phyloP scores from a whole-genome alignment of 2,797 vertebrate genomes.

The Apogon talboti region DNA sequence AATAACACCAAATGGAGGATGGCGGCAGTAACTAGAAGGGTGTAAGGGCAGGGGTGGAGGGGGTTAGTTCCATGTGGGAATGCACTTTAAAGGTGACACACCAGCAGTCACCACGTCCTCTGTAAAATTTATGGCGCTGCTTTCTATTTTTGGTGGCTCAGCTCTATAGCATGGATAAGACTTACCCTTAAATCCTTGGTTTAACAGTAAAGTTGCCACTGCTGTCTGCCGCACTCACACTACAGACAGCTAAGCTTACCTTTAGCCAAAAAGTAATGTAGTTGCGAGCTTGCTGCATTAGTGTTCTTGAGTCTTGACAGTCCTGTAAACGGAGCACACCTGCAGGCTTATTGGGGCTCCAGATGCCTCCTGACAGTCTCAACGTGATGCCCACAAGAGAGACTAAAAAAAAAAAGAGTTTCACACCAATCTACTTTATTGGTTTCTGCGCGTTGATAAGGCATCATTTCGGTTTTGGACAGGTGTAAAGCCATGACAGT shows the following conservation, averaged over 20 bases:
- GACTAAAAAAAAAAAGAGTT: neutral
- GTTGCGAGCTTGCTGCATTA: neutral
- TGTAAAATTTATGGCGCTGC: constrained; percentile 30
- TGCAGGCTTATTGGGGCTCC: constrained; percentile 11
- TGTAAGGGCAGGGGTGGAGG: constrained; percentile 18
- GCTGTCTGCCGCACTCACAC: neutral
- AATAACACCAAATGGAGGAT: constrained; percentile 57
- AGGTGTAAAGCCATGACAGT: constrained; percentile 17
- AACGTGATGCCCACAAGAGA: neutral
- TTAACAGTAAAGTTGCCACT: neutral
- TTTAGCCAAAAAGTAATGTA: neutral
- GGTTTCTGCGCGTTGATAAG: neutral
- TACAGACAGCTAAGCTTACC: neutral
- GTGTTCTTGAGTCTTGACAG: neutral
- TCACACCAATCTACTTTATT: neutral
- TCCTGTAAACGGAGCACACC: neutral
- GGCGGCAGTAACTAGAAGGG: constrained; percentile 35
- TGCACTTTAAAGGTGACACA: constrained; percentile 67
- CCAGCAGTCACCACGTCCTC: constrained; percentile 31
- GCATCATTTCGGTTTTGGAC: neutral
- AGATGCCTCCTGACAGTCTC: constrained; percentile 1
- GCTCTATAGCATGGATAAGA: constrained; percentile 7
- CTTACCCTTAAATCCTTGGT: neutral
- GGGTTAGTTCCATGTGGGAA: constrained; percentile 51
- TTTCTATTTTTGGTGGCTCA: constrained; percentile 38